These are phyloP conservation scores for Ceratothoa steindachneri DNA, from an alignment of 2,888 invertebrate genomes.

Conservation along the genomic window DNA sequence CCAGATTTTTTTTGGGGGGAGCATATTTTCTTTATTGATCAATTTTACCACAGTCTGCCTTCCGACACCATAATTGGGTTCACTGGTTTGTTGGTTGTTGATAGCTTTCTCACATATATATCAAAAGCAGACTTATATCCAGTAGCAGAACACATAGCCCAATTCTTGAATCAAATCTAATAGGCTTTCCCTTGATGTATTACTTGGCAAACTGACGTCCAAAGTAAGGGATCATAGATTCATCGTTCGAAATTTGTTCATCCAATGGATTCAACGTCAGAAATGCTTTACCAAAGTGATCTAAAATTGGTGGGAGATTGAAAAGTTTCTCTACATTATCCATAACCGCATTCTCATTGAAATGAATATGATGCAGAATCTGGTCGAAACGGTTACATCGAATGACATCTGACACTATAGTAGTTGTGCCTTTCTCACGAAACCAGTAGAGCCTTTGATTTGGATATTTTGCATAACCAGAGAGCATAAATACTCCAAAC, in stretches of 20 bases:
- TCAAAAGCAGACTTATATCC: not conserved
- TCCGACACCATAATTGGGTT: too few relatives aligned
- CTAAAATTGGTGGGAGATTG: not conserved
- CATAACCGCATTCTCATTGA: not conserved
- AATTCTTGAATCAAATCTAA: constrained; percentile 3
- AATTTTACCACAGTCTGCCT: not conserved
- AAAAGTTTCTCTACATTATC: not conserved
- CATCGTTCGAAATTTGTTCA: not conserved
- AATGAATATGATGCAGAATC: constrained; percentile 1
- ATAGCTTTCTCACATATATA: constrained; percentile 4
- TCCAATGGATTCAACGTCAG: not conserved
- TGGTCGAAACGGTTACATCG: not conserved
- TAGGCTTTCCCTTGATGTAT: constrained; percentile 7
- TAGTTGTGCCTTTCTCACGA: not conserved
- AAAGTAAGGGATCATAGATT: constrained; percentile 9
- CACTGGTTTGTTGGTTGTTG: too few relatives aligned
- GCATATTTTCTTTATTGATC: not conserved
- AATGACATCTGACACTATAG: not conserved
- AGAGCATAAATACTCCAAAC: too few relatives aligned
- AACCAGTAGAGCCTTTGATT: not conserved
- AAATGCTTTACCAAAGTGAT: not conserved
- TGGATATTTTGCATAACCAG: too few relatives aligned
- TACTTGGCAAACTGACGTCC: constrained; percentile 5
- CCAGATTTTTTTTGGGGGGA: too few relatives aligned
- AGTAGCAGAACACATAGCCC: not conserved